Evolutionary conservation across 2,113 vertebrate species (phyloP).

Genomic region (Larimichthys crocea): DNA sequence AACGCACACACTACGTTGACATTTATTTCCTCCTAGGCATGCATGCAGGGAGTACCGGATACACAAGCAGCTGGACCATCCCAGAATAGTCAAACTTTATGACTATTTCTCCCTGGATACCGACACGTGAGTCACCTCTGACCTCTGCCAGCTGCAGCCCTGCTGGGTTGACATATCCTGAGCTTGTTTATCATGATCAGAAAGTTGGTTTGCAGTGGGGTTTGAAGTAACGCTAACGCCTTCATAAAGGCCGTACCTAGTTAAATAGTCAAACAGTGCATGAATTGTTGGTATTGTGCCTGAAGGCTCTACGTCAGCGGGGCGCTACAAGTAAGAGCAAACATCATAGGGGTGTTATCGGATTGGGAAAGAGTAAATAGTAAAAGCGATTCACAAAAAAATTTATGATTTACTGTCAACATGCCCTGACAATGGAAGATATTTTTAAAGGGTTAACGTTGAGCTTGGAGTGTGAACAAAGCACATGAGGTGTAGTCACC

Average conservation of each 20-base stretch:
- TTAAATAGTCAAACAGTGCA: slow-evolving; percentile 7
- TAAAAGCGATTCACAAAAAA: slow-evolving; percentile 17
- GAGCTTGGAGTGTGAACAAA: background rate
- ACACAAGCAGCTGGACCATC: slow-evolving; percentile 99
- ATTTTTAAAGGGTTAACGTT: slow-evolving; percentile 7
- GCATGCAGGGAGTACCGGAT: slow-evolving; percentile 99
- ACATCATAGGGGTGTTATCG: slow-evolving; percentile 10
- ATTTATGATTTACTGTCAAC: slow-evolving; percentile 25
- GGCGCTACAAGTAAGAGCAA: slow-evolving; percentile 1
- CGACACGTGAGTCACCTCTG: slow-evolving; percentile 93
- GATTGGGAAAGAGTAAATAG: slow-evolving; percentile 16
- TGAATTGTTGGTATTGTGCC: slow-evolving; percentile 15
- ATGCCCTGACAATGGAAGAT: slow-evolving; percentile 36
- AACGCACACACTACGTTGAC: background rate
- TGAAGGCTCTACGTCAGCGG: background rate
- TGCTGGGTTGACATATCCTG: slow-evolving; percentile 36
- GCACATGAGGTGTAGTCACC: slow-evolving; percentile 9
- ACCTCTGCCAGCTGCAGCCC: slow-evolving; percentile 53
- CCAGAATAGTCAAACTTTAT: slow-evolving; percentile 99
- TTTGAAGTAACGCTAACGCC: background rate
- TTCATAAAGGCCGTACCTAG: background rate
- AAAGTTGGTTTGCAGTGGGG: too few species aligned
- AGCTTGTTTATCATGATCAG: slow-evolving; percentile 3
- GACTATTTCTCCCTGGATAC: slow-evolving; percentile 99
- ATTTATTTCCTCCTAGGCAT: slow-evolving; percentile 86